Conservation (phyloP, 2,888 invertebrate genomes). For the Trypoxylon attenuatum region DNA sequence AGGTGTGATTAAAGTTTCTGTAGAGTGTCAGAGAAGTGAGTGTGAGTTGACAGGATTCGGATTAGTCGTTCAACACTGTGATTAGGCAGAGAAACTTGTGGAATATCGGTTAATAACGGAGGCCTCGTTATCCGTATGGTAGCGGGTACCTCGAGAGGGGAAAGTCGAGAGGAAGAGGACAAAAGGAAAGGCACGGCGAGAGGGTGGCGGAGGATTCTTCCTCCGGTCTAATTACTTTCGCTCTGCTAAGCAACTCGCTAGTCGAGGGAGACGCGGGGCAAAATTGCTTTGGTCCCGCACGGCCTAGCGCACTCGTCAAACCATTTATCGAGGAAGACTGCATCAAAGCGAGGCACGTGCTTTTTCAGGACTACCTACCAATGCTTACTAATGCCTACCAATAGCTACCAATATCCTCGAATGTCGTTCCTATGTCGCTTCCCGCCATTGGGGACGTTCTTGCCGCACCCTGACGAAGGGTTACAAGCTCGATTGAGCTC, state of each 20-base stretch:
- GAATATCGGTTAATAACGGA: too few species aligned
- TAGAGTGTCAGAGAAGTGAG: too few species aligned
- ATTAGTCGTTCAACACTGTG: too few species aligned
- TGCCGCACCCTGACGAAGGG: too few species aligned
- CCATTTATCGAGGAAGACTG: constrained; percentile 24
- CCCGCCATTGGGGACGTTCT: too few species aligned
- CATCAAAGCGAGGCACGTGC: constrained; percentile 41
- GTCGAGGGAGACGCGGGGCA: constrained; percentile 2
- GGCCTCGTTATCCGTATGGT: too few species aligned
- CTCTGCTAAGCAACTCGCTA: constrained; percentile 15
- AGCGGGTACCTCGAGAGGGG: neutral
- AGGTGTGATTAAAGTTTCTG: too few species aligned
- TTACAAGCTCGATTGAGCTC: neutral
- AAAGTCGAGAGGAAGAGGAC: neutral
- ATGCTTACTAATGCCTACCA: neutral
- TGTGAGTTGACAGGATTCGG: too few species aligned
- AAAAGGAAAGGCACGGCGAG: constrained; percentile 11
- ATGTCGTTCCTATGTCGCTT: too few species aligned
- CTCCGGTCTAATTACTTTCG: constrained; percentile 47
- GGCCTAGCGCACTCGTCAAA: constrained; percentile 18
- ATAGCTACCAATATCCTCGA: neutral
- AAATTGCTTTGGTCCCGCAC: constrained; percentile 33
- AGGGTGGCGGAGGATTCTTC: constrained; percentile 21
- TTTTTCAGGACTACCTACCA: constrained; percentile 8
- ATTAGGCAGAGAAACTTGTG: too few species aligned